Conservation (phyloP, 2,113 vertebrate species). For the Hypocryptadius cinnamomeus region DNA sequence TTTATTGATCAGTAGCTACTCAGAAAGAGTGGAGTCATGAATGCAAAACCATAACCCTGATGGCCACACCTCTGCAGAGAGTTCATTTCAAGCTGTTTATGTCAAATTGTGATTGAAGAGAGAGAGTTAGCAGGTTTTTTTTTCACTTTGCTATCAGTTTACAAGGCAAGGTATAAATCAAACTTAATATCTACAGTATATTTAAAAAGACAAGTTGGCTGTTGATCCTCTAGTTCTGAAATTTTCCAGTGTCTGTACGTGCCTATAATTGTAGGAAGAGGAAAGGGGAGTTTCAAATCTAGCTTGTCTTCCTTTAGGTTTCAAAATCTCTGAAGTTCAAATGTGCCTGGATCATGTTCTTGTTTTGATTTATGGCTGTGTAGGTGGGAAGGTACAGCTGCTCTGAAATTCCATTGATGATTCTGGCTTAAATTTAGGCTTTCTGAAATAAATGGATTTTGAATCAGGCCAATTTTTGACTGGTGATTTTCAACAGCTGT, state of each 20-base stretch:
- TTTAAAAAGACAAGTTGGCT: not conserved
- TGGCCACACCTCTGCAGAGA: not conserved
- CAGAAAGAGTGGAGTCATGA: accelerated
- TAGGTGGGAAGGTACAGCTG: not conserved
- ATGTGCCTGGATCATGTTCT: not conserved
- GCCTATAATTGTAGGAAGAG: not conserved
- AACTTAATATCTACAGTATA: not conserved
- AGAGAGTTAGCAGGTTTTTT: not conserved
- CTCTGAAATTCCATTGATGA: not conserved
- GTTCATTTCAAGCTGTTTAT: not conserved
- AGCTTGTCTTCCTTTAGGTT: not conserved
- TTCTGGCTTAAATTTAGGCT: not conserved
- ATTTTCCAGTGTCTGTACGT: not conserved
- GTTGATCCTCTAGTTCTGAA: not conserved
- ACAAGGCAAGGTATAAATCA: not conserved
- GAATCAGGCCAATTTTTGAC: not conserved
- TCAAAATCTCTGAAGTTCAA: not conserved
- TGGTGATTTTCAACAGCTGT: not conserved
- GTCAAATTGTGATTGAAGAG: not conserved
- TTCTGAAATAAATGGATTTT: not conserved
- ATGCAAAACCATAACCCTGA: not conserved
- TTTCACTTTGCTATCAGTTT: not conserved
- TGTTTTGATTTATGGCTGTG: not conserved
- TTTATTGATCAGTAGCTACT: not conserved
- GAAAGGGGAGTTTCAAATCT: not conserved